Percentiles rank a stretch among this genome's conserved stretches.
phyloP scores from a whole-genome alignment of 2,797 vertebrate genomes.

The Atherinosoma microstoma region DNA sequence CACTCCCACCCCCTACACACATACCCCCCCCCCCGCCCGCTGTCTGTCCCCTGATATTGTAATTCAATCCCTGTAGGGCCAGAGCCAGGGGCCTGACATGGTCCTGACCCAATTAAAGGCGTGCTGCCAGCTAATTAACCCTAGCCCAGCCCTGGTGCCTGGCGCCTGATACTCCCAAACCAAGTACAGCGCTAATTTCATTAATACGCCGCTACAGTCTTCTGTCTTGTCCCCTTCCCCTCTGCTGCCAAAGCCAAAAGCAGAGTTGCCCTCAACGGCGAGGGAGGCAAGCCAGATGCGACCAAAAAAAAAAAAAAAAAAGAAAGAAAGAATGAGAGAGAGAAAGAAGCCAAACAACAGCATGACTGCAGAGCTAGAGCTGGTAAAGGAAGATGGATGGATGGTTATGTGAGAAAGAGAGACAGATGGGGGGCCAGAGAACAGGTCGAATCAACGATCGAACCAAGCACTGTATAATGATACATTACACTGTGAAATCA shows the following conservation, averaged over 20 bases:
- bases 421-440: slow-evolving; percentile 79
- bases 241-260: slow-evolving; percentile 35
- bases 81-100: slow-evolving; percentile 82
- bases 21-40: slow-evolving; percentile 52
- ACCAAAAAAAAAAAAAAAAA: slow-evolving; percentile 10
- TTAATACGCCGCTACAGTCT: slow-evolving; percentile 71
- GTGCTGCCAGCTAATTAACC: slow-evolving; percentile 84
- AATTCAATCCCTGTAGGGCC: slow-evolving; percentile 84
- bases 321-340: background rate
- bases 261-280: slow-evolving; percentile 20
- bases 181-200: slow-evolving; percentile 78
- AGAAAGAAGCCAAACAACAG: slow-evolving; percentile 38
- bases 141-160: slow-evolving; percentile 74
- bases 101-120: slow-evolving; percentile 84
- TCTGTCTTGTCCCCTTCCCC: slow-evolving; percentile 57
- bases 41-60: slow-evolving; percentile 75
- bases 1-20: slow-evolving; percentile 20
- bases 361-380: slow-evolving; percentile 18
- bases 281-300: slow-evolving; percentile 43
- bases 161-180: slow-evolving; percentile 78
- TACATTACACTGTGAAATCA: slow-evolving; percentile 78
- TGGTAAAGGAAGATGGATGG: slow-evolving; percentile 76
- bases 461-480: slow-evolving; percentile 78
- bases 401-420: slow-evolving; percentile 81
- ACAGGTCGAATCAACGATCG: slow-evolving; percentile 70